Conservation (phyloP, 2,797 vertebrate species). For the Ptychobarbus kaznakovi region DNA sequence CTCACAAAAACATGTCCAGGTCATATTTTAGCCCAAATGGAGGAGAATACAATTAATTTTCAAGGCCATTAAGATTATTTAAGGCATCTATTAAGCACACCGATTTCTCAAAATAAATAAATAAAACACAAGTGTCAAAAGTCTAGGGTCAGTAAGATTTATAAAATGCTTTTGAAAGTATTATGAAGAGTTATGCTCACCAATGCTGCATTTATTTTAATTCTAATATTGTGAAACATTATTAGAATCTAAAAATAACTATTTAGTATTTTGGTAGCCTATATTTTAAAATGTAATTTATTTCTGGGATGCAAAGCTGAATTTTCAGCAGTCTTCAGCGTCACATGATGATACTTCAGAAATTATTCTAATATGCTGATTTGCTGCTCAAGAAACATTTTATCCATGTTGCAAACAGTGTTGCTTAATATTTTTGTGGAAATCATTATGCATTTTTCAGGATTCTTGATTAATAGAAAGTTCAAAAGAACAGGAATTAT, state of each 20-base stretch:
- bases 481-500: neutral
- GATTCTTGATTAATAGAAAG: neutral
- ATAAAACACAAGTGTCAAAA: neutral
- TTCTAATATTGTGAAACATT: neutral
- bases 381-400: neutral
- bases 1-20: slow-evolving; percentile 23
- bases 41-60: neutral
- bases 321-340: neutral
- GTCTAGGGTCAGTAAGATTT: neutral
- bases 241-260: neutral
- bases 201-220: neutral
- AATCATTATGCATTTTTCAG: neutral
- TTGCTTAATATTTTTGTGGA: neutral
- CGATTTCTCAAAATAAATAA: neutral
- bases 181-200: neutral
- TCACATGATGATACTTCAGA: neutral
- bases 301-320: neutral
- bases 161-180: neutral
- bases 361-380: neutral
- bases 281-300: neutral
- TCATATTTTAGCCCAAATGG: slow-evolving; percentile 16
- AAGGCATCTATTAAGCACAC: neutral
- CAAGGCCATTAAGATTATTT: neutral
- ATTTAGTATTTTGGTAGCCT: neutral
- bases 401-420: neutral